Base-by-base conservation (phyloP, 2,113 vertebrate genomes). In the Sclerurus mexicanus region DNA sequence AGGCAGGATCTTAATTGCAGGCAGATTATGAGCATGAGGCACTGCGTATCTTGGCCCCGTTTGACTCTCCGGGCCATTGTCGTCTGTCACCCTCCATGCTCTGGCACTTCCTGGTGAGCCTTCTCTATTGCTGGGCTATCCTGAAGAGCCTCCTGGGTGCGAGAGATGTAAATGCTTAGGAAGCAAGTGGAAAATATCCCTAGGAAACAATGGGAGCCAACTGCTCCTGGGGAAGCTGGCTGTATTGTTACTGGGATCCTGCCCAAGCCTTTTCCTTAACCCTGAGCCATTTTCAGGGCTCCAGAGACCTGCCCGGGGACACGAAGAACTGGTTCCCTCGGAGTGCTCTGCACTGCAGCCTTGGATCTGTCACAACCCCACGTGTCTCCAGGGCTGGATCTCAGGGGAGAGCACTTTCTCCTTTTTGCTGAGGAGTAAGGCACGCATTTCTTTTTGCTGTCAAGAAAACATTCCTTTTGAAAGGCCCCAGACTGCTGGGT, bases 181-280 rank as follows among this genome's bases (percentile, higher is more conserved):
- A 49, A 86, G 67, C 40, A 46, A 80, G 52, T 94, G 87, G 85
- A 90, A 96, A 96, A 87, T 93, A 84, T 30, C 55, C 53, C 30
- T 37, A 59, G 85, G 93, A 77, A 91, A 71, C 90, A 93, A 55
- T 28, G 55, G 59, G 75, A 91, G 53, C 33, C 50, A 53, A n/a
- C 1, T 55, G 59, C 59, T 91, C 13, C 67, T 12, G 31, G 84
- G 90, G 85, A 88, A 88, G 68, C 68, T 56, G 81, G 50, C 9
- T 71, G 7, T 94, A 55, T 93, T 93, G 50, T 93, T 92, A 23
- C 79, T 91, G 93, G 93, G 93, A 60, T 40, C 40, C 9, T 88
- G 95, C 95, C 90, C 87, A 74, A 7, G 5, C 4, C 47, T 63
- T 88, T 74, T 75, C 37, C 63, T 91, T 83, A 77, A 84, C 64